Percentiles rank a stretch among this genome's conserved stretches.
Conservation (phyloP, 1,140 invertebrate species). For the Pectinophora gossypiella region DNA sequence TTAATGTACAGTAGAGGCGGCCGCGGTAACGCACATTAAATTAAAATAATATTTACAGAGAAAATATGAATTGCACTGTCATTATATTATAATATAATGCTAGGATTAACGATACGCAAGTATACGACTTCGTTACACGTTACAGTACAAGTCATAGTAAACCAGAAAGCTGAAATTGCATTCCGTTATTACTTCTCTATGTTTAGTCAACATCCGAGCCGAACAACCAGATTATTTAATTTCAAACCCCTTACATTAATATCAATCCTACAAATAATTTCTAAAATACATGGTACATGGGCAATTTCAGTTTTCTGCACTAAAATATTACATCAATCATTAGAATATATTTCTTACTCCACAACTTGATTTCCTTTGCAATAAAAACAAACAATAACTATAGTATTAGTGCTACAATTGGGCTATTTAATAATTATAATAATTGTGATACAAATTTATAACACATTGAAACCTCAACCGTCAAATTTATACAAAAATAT, state of each 20-base stretch:
- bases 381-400: neutral
- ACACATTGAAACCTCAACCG: neutral
- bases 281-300: too few relatives aligned
- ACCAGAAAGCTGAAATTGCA: neutral
- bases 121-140: neutral
- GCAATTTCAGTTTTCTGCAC: neutral
- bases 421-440: conserved; percentile 2
- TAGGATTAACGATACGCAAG: conserved; percentile 21
- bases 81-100: conserved; percentile 10
- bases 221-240: too few relatives aligned
- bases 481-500: conserved; percentile 2
- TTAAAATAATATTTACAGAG: conserved; percentile 70
- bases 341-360: conserved; percentile 44
- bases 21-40: conserved; percentile 32
- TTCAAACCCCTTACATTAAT: too few relatives aligned
- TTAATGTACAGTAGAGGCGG: conserved; percentile 44
- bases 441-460: neutral
- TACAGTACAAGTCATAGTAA: neutral
- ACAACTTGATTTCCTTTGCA: conserved; percentile 36
- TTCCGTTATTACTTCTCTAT: too few relatives aligned
- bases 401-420: neutral
- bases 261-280: too few relatives aligned
- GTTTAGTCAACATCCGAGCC: too few relatives aligned
- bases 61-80: conserved; percentile 41
- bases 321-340: conserved; percentile 19